Percentiles rank a stretch among this genome's conserved stretches.
Evolutionary conservation across 2,113 vertebrate genomes (phyloP).

Genomic region (rabbit (Oryctolagus cuniculus)): DNA sequence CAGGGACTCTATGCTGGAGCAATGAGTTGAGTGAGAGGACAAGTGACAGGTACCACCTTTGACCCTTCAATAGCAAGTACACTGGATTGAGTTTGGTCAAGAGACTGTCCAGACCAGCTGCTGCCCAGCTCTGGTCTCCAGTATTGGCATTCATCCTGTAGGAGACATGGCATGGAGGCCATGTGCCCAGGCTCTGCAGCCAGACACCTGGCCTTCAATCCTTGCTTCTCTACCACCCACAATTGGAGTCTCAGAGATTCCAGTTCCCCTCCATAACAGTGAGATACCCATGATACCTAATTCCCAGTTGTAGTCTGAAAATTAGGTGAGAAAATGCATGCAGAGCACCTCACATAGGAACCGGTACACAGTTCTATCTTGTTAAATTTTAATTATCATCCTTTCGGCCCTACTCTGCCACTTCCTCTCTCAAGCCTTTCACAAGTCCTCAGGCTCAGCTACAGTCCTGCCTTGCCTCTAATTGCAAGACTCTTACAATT

Average conservation of each 20-base stretch:
- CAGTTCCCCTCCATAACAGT: background rate
- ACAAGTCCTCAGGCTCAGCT: background rate
- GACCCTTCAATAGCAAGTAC: background rate
- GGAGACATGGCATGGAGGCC: fast-evolving
- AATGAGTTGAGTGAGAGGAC: background rate
- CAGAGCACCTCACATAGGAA: background rate
- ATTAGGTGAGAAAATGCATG: background rate
- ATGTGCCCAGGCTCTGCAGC: background rate
- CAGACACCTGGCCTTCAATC: background rate
- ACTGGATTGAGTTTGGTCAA: background rate
- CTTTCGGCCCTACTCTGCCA: background rate
- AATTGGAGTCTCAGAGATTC: background rate
- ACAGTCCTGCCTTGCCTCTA: background rate
- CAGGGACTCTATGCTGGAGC: background rate
- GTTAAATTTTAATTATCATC: background rate
- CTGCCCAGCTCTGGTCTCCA: background rate
- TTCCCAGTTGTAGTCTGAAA: background rate
- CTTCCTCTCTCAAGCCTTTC: background rate
- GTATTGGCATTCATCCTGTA: fast-evolving
- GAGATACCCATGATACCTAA: background rate
- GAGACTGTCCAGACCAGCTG: background rate
- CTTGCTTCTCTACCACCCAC: background rate
- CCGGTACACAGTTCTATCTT: background rate
- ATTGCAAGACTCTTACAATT: background rate
- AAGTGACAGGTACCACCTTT: background rate